These are phyloP conservation scores for Frankliniella intonsa DNA, from an alignment of 2,888 invertebrate genomes.

Conservation along the genomic window DNA sequence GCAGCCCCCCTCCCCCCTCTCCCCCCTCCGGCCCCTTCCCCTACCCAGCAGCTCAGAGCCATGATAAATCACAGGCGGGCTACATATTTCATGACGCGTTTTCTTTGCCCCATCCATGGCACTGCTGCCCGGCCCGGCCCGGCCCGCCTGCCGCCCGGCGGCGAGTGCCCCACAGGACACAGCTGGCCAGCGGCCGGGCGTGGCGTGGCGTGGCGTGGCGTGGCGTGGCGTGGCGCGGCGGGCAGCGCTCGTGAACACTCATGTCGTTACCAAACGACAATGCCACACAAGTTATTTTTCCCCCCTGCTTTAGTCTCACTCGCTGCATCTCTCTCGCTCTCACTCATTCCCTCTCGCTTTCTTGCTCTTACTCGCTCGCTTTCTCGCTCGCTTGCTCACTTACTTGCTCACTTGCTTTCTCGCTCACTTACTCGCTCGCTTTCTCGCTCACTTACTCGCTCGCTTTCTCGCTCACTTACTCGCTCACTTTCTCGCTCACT, in stretches of 20 bases:
- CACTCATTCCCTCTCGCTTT: too few species aligned
- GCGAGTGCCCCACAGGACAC: not conserved
- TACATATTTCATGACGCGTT: constrained; percentile 26
- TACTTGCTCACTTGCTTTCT: not conserved
- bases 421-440: not conserved
- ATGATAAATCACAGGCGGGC: not conserved
- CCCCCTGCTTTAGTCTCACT: too few species aligned
- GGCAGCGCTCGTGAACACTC: not conserved
- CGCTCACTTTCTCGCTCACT: not conserved
- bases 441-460: not conserved
- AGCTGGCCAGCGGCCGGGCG: not conserved
- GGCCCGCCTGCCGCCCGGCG: not conserved
- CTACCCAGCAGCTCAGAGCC: not conserved
- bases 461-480: not conserved
- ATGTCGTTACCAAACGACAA: not conserved
- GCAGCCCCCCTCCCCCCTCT: not conserved
- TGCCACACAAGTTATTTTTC: not conserved
- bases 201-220: not conserved
- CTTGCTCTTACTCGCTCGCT: not conserved
- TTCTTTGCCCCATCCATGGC: not conserved
- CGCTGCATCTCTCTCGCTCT: too few species aligned
- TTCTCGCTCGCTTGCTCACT: not conserved
- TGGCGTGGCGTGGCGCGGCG: too few species aligned
- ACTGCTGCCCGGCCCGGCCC: not conserved
- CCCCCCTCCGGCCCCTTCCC: too few species aligned